A percentile compares a stretch with the other conserved stretches of the same genome.
phyloP scores from a whole-genome alignment of 2,113 vertebrate species.

The Larimichthys crocea region DNA sequence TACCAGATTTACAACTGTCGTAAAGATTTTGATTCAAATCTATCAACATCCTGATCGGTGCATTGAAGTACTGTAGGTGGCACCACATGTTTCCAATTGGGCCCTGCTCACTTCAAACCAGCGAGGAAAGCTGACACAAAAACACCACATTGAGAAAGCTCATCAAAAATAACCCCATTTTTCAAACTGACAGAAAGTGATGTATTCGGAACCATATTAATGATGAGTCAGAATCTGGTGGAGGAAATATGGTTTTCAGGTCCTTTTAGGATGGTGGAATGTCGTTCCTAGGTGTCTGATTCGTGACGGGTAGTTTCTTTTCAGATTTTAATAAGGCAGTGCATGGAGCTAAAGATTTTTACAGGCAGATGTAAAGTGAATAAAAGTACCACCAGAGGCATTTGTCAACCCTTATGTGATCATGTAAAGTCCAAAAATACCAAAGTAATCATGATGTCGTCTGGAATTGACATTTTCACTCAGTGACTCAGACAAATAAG shows the following conservation, averaged over 20 bases:
- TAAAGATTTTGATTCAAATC: neutral
- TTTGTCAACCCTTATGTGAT: slow-evolving; percentile 16
- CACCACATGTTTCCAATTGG: neutral
- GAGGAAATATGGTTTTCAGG: neutral
- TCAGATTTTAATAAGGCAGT: slow-evolving; percentile 36
- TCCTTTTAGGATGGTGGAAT: slow-evolving; percentile 20
- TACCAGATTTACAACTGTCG: no score
- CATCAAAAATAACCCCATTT: neutral
- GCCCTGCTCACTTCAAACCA: neutral
- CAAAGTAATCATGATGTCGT: slow-evolving; percentile 39
- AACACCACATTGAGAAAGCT: neutral
- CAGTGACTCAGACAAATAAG: slow-evolving; percentile 23
- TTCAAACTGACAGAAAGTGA: neutral
- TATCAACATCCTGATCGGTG: neutral
- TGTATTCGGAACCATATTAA: neutral
- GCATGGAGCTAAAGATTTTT: slow-evolving; percentile 11
- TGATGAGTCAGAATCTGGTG: neutral
- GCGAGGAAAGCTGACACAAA: neutral
- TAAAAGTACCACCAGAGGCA: neutral
- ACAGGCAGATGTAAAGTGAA: slow-evolving; percentile 14
- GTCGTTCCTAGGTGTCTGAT: slow-evolving; percentile 27
- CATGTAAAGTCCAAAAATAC: slow-evolving; percentile 34
- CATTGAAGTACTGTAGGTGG: no score
- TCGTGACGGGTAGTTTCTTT: slow-evolving; percentile 24
- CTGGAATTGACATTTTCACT: slow-evolving; percentile 40